phyloP scores from a whole-genome alignment of 2,797 vertebrate species.

The Phataginus tricuspis region DNA sequence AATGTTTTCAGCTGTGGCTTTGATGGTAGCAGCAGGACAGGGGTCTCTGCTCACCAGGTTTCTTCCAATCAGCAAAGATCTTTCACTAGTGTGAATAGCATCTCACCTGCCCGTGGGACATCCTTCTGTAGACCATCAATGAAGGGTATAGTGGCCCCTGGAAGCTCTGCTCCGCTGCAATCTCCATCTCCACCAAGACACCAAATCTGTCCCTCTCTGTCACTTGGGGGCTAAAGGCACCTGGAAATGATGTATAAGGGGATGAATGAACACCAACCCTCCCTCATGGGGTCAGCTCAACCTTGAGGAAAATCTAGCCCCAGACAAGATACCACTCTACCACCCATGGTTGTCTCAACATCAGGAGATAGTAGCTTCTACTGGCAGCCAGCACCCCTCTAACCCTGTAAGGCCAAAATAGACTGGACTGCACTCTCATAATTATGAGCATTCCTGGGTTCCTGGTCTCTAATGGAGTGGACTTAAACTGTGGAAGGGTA shows the following conservation, averaged over 20 bases:
- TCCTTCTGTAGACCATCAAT: background rate
- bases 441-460: background rate
- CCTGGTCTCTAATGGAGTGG: background rate
- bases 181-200: background rate
- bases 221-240: background rate
- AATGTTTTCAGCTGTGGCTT: background rate
- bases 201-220: background rate
- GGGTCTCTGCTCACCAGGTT: background rate
- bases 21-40: background rate
- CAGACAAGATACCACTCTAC: background rate
- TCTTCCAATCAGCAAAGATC: background rate
- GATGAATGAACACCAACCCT: background rate
- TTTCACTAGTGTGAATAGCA: background rate
- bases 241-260: background rate
- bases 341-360: background rate
- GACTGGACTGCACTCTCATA: background rate
- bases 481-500: rapidly evolving
- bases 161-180: background rate
- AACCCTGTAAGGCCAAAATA: background rate
- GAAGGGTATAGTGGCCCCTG: background rate
- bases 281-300: background rate
- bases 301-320: background rate
- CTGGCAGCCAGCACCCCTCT: background rate
- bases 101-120: background rate
- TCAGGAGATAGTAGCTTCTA: background rate